Conservation (phyloP, 2,797 vertebrate species). For the Graptemys geographica region DNA sequence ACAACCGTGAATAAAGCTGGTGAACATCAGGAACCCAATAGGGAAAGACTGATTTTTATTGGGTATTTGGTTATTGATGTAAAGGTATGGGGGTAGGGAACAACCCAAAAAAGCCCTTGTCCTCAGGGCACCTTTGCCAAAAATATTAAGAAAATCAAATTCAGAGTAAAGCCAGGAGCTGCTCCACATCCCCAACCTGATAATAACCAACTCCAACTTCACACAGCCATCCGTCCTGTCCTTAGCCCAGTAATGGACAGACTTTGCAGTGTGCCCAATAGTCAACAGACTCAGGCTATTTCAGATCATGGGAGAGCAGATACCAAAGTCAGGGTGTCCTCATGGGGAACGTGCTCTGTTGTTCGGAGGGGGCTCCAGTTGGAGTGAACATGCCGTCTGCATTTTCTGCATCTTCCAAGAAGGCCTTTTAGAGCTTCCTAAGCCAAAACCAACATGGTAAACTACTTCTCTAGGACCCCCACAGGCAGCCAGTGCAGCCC, state of each 20-base stretch:
- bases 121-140: not conserved
- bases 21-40: not conserved
- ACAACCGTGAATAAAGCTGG: not conserved
- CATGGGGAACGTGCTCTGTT: too few species aligned
- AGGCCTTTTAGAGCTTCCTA: not conserved
- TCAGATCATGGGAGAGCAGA: not conserved
- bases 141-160: not conserved
- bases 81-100: not conserved
- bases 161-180: not conserved
- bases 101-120: not conserved
- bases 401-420: not conserved
- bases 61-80: not conserved
- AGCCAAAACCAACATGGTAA: not conserved
- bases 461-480: not conserved
- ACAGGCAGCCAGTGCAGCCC: too few species aligned
- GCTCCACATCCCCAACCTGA: not conserved
- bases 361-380: not conserved
- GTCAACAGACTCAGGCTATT: not conserved
- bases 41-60: not conserved
- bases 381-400: not conserved
- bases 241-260: not conserved
- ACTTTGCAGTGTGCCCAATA: not conserved
- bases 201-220: not conserved
- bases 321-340: not conserved
- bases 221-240: not conserved